Conservation (phyloP, 2,888 invertebrate genomes). For the Nycteola revayana region DNA sequence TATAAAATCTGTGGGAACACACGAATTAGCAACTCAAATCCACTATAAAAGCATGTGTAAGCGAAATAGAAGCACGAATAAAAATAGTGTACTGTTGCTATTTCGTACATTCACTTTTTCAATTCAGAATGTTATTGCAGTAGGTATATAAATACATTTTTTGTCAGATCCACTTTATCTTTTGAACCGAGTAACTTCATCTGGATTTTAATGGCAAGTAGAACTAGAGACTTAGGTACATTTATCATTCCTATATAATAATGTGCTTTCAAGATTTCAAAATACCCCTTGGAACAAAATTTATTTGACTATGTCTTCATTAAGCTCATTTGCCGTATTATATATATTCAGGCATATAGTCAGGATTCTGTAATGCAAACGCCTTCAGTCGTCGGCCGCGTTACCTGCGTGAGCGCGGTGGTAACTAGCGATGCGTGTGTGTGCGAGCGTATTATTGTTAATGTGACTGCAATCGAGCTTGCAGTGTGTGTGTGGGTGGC, state of each 20-base stretch:
- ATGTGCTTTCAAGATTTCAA: too few species aligned
- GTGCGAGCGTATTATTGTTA: conserved; percentile 76
- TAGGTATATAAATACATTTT: too few species aligned
- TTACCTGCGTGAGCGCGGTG: conserved; percentile 81
- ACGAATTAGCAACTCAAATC: conserved; percentile 34
- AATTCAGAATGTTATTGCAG: too few species aligned
- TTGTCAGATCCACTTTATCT: too few species aligned
- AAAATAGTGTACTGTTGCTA: conserved; percentile 29
- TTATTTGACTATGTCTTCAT: too few species aligned
- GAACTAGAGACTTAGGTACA: too few species aligned
- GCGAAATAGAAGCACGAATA: conserved; percentile 33
- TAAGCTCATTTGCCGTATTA: too few species aligned
- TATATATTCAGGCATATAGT: too few species aligned
- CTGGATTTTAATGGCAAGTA: too few species aligned
- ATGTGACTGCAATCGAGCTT: conserved; percentile 75
- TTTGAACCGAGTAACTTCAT: too few species aligned
- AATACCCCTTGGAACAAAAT: too few species aligned
- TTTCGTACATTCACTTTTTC: conserved; percentile 18
- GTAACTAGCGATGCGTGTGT: conserved; percentile 79
- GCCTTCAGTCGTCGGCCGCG: conserved; percentile 52
- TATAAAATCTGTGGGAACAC: conserved; percentile 6
- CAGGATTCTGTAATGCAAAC: conserved; percentile 45
- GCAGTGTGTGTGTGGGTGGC: conserved; percentile 83
- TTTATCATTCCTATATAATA: too few species aligned
- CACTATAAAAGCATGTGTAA: conserved; percentile 39